Base-by-base conservation (phyloP, 2,888 invertebrate species). In the Mesochorus sp. region DNA sequence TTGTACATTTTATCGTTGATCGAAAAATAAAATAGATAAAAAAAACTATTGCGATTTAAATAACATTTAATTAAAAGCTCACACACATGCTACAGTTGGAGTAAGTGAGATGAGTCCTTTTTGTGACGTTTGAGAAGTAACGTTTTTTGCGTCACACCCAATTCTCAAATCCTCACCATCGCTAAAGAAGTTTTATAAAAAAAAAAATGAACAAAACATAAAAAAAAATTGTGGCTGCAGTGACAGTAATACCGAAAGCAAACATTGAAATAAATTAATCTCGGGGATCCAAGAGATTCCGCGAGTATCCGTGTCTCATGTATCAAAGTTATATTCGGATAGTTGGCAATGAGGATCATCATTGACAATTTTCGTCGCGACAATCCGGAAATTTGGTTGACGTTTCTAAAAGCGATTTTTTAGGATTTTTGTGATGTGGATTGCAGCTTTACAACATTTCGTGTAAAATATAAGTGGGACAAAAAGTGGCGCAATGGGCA, bases 291-390 rank as follows among this genome's bases (percentile, higher is more conserved):
- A 14, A 24, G 44, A 44, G 21, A 62, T n/a, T 62, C 28, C 24
- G n/a, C 61, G 39, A 19, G 39, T 3, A 8, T 51, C 39, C 26
- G 47, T 55, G n/a, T n/a, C 49, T 17, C n/a, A 26, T 31, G 24
- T 26, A 49, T 71, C 59, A 62, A 19, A 72, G 61, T 72, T 61
- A 72, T 72, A 62, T 72, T 71, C 61, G 61, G 42, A 44, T 62
- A 51, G 72, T 53, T 72, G 72, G 72, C 62, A 72, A 21, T 51
- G 72, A 53, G 26, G 24, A 24, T 47, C 24, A 47, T 31, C 34
- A 49, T 31, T 19, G 21, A 31, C 44, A 44, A 34, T 51, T 53
- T 72, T 53, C 14, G 6, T 53, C 24, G 42, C 42, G 26, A 21
- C 66, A 26, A 62, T 55, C 53, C 53, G 72, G 53, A 62, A 72